Conservation (phyloP, 2,113 vertebrate genomes). For the Sinocyclocheilus anshuiensis region DNA sequence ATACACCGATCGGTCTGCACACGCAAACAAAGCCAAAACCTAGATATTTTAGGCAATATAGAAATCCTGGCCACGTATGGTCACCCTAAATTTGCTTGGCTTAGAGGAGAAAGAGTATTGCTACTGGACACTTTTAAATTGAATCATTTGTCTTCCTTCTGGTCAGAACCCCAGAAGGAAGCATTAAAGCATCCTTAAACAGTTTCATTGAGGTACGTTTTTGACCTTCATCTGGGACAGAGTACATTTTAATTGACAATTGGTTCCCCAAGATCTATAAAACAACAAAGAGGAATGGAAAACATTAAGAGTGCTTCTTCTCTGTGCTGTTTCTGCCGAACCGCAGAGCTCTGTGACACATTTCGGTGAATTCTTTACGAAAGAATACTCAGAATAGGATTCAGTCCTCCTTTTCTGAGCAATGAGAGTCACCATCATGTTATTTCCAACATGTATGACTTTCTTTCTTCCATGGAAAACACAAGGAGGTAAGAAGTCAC, state of each 20-base stretch:
- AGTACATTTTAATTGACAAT: constrained; percentile 2
- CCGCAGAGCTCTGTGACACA: neutral
- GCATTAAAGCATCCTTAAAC: neutral
- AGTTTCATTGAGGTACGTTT: neutral
- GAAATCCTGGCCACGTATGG: too few relatives aligned
- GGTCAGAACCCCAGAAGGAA: neutral
- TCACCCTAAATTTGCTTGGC: neutral
- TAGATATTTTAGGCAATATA: too few relatives aligned
- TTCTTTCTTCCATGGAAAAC: neutral
- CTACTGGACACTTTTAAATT: constrained; percentile 6
- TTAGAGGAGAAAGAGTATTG: neutral
- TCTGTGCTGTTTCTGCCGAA: neutral
- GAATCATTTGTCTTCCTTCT: neutral
- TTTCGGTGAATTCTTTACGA: constrained; percentile 29
- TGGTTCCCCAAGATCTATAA: neutral
- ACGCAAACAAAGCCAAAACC: too few relatives aligned
- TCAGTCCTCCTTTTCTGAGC: neutral
- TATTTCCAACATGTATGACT: neutral
- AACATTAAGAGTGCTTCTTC: neutral
- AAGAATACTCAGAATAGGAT: constrained; percentile 20
- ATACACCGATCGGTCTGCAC: too few relatives aligned
- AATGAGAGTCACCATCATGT: neutral
- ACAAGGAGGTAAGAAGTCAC: neutral
- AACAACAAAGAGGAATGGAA: neutral
- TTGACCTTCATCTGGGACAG: neutral